Conservation (phyloP, 2,113 vertebrate species). For the Microtus ochrogaster region DNA sequence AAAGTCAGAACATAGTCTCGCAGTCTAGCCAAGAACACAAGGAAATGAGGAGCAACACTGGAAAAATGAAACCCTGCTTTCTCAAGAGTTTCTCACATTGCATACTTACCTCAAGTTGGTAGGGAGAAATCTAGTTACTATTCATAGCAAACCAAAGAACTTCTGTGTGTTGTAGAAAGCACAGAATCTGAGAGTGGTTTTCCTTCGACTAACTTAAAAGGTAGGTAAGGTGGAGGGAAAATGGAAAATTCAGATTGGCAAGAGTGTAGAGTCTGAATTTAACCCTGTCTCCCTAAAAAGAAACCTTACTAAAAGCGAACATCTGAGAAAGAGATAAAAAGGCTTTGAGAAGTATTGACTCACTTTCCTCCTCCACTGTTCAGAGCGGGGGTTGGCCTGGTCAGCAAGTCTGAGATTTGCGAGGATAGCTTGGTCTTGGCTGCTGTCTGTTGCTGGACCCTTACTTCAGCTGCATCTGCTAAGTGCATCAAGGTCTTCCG, state of each 20-base stretch:
- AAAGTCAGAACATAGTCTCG: fast-evolving
- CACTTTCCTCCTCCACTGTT: slow-evolving; percentile 95
- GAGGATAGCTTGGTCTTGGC: slow-evolving; percentile 98
- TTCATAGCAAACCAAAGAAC: neutral
- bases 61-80: neutral
- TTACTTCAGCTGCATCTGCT: slow-evolving; percentile 97
- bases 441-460: slow-evolving; percentile 97
- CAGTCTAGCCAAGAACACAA: neutral
- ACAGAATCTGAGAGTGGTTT: neutral
- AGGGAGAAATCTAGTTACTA: neutral
- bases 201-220: slow-evolving; percentile 39
- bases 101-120: neutral
- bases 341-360: slow-evolving; percentile 56
- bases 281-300: neutral
- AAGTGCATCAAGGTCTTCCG: slow-evolving; percentile 98
- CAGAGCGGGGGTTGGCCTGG: slow-evolving; percentile 92
- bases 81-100: neutral
- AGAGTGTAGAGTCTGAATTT: neutral
- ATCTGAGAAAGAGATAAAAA: fast-evolving
- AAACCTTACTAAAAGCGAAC: neutral
- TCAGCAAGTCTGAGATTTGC: slow-evolving; percentile 97
- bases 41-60: neutral
- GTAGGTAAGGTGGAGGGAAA: slow-evolving; percentile 37
- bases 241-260: neutral
- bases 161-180: neutral